Base-by-base conservation (phyloP, 2,113 vertebrate species). In the Puffinus mauretanicus region DNA sequence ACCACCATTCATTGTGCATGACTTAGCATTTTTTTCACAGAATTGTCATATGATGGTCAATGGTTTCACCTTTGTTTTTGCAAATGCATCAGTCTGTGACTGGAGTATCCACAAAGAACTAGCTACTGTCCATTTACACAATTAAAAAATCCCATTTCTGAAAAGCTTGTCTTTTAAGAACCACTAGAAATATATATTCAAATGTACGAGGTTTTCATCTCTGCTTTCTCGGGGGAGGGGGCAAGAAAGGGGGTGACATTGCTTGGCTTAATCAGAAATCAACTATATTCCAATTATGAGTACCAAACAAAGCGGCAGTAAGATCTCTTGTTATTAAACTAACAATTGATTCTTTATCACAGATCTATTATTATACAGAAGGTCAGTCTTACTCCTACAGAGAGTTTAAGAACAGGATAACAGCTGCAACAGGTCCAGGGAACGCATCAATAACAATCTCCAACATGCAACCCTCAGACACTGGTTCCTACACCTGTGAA, bases 381-480 rank as follows among this genome's bases (percentile, higher is more conserved):
- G 97, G 97, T 79, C 77, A 96, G 76, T 65, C 93, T 44, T 85
- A 80, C 54, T 90, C 85, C 72, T 94, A 93, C 0, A 95, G 97
- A 34, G 72, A 72, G 55, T 98, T 97, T 97, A 95, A 97, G 89
- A 85, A 94, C 95, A 98, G 99, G 71, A 76, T 99, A 84, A 97
- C 96, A 65, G 94, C 96, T 30, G 97, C 98, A 36, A 92, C 90
- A 29, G 75, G 65, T 60, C 97, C 98, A 40, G 97, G 90, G 75
- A 99, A 99, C 3, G 98, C 98, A 30, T 98, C 98, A 7, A 98
- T 99, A 94, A 97, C 97, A 22, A 98, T 99, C 86, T 97, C 78
- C 34, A 97, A 98, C 82, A 98, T 99, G 98, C 98, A 98, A 52
- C 90, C 98, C 46, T 96, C 97, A 13, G 99, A 99, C 58, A 90